Conservation (phyloP, 2,888 invertebrate species). For the Nomada ferruginata region DNA sequence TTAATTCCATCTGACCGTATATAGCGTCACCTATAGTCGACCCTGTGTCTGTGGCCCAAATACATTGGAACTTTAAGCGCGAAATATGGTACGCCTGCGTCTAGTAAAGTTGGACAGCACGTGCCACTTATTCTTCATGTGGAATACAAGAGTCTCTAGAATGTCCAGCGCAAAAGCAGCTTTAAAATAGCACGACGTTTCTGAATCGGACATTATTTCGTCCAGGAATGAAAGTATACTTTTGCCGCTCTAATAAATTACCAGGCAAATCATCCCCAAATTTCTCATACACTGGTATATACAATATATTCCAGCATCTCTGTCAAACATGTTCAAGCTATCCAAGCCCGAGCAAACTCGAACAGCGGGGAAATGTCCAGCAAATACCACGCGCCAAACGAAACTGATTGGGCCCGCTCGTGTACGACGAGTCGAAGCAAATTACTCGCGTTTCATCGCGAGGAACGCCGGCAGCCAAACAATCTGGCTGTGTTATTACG, state of each 20-base stretch:
- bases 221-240: no score
- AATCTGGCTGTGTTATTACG: slow-evolving; percentile 53
- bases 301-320: no score
- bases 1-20: no score
- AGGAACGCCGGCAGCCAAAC: slow-evolving; percentile 33
- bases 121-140: neutral
- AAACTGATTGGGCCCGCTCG: neutral
- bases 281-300: no score
- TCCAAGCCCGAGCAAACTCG: no score
- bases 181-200: slow-evolving; percentile 13
- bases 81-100: neutral
- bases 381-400: neutral
- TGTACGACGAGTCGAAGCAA: neutral
- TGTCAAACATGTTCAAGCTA: no score
- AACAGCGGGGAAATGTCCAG: no score
- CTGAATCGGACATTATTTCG: neutral
- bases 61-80: no score
- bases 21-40: no score
- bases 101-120: neutral
- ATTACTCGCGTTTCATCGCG: slow-evolving; percentile 15
- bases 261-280: no score
- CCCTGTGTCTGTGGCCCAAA: no score
- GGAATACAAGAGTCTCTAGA: slow-evolving; percentile 6
- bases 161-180: neutral
- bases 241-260: no score